phyloP scores from a whole-genome alignment of 2,888 invertebrate species.

The Magallana nippona region DNA sequence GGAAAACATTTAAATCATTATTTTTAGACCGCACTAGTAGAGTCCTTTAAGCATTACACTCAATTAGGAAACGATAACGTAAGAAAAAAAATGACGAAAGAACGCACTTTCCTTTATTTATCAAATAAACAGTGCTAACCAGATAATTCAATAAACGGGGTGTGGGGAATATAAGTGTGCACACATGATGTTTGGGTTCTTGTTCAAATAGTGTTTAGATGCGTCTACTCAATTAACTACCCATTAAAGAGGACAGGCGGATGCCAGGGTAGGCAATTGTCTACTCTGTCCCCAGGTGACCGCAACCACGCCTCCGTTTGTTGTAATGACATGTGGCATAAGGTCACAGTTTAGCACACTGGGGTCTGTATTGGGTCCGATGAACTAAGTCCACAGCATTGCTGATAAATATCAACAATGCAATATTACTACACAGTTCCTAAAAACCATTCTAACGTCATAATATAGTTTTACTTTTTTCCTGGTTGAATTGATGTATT shows the following conservation, averaged over 20 bases:
- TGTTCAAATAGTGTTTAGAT: neutral
- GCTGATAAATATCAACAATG: too few relatives aligned
- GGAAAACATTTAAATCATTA: neutral
- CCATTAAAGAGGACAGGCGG: neutral
- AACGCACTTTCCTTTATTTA: conserved; percentile 15
- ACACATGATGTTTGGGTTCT: neutral
- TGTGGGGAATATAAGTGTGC: neutral
- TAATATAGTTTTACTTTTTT: too few relatives aligned
- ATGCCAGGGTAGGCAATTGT: neutral
- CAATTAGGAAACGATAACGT: neutral
- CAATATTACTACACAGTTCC: too few relatives aligned
- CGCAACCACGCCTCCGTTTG: neutral
- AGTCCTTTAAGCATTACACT: neutral
- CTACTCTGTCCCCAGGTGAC: neutral
- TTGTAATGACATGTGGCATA: neutral
- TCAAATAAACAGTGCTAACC: neutral
- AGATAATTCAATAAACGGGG: conserved; percentile 3
- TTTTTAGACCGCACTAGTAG: too few relatives aligned
- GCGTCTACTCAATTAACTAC: conserved; percentile 12
- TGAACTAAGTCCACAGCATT: too few relatives aligned
- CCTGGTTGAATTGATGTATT: too few relatives aligned
- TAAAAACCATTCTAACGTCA: too few relatives aligned
- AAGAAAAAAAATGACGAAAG: neutral
- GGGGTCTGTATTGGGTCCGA: too few relatives aligned
- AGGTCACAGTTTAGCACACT: neutral